Conservation (phyloP, 2,888 invertebrate species). For the Pristionchus arcanus region DNA sequence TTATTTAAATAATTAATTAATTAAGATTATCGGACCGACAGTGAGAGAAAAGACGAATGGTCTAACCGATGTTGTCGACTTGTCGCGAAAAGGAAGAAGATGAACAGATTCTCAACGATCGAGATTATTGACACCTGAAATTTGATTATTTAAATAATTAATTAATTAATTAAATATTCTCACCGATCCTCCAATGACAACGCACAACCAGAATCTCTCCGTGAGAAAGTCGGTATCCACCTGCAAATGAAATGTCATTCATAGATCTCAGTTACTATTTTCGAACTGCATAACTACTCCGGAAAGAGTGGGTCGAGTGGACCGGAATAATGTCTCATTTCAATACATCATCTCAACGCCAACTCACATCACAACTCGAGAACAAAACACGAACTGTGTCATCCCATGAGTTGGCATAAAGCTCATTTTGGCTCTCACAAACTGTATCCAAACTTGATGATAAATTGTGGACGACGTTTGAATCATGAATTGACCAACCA, state of each 20-base stretch:
- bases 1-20: not conserved
- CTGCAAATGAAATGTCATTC: conserved; percentile 3
- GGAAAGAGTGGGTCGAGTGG: not conserved
- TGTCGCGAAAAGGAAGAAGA: conserved; percentile 66
- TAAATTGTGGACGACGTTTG: no score
- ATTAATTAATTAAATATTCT: not conserved
- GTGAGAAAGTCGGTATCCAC: conserved; percentile 53
- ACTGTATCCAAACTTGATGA: no score
- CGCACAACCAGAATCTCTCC: conserved; percentile 55
- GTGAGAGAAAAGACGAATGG: not conserved
- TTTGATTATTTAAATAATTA: not conserved
- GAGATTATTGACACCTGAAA: conserved; percentile 63
- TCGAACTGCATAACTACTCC: not conserved
- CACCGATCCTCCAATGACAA: conserved; percentile 50
- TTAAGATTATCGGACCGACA: not conserved
- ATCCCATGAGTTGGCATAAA: not conserved
- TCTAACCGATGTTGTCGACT: conserved; percentile 67
- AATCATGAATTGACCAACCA: not conserved
- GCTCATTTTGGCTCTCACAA: no score
- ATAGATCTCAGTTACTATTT: not conserved
- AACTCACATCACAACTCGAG: not conserved
- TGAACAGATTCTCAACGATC: conserved; percentile 68
- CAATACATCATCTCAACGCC: not conserved
- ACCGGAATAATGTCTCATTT: not conserved
- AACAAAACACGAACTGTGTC: not conserved